Conservation (phyloP, 2,888 invertebrate genomes). For the Agrochola circellaris region DNA sequence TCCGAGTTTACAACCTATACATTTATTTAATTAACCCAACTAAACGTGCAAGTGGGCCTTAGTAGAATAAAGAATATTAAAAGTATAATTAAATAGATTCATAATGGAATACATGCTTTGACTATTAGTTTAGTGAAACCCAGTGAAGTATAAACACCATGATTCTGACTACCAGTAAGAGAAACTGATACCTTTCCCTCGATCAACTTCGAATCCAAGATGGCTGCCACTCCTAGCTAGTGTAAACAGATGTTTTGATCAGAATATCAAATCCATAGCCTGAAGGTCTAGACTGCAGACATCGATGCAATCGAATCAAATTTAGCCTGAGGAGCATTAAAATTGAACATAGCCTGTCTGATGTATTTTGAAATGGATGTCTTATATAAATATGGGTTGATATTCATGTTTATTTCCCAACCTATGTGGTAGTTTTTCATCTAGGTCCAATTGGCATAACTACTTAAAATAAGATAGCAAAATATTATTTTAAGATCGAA, state of each 20-base stretch:
- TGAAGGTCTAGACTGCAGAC: slow-evolving; percentile 39
- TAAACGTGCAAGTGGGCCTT: no score
- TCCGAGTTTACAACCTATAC: no score
- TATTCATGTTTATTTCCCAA: background rate
- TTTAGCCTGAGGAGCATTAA: slow-evolving; percentile 36
- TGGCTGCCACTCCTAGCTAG: background rate
- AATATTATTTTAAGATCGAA: no score
- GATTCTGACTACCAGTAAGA: no score
- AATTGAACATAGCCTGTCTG: slow-evolving; percentile 27
- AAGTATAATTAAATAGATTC: background rate
- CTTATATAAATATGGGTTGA: background rate
- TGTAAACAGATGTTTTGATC: slow-evolving; percentile 45
- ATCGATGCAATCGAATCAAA: slow-evolving; percentile 36
- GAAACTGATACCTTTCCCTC: background rate
- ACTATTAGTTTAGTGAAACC: background rate
- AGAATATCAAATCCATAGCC: slow-evolving; percentile 48
- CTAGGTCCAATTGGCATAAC: no score
- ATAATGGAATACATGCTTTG: background rate
- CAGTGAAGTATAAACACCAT: no score
- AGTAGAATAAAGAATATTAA: no score
- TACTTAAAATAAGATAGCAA: no score
- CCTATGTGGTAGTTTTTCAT: background rate
- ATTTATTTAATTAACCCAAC: no score
- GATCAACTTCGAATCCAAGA: slow-evolving; percentile 8
- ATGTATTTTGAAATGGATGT: background rate